Percentiles rank a stretch among this genome's conserved stretches.
Evolutionary conservation across 1,140 invertebrate genomes (phyloP).

Genomic region (Caenorhabditis brenneri): DNA sequence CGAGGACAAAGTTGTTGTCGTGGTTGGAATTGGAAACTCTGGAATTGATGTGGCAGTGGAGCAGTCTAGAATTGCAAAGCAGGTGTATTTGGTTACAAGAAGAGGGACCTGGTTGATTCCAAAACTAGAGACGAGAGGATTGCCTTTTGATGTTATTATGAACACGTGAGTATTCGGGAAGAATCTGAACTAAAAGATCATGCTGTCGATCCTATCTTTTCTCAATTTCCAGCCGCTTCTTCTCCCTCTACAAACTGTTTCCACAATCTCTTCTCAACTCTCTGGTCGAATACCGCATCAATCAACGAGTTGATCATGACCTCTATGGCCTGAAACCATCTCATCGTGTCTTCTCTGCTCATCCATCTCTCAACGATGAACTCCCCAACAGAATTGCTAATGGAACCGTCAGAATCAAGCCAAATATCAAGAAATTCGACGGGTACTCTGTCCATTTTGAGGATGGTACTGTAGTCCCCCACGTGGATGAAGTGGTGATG

Average conservation of each 20-base stretch:
- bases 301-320: constrained; percentile 72
- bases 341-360: constrained; percentile 70
- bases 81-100: constrained; percentile 71
- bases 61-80: constrained; percentile 71
- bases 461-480: constrained; percentile 64
- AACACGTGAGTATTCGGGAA: constrained; percentile 7
- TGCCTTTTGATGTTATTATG: constrained; percentile 67
- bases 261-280: neutral
- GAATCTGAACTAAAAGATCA: too few species aligned
- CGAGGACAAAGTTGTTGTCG: constrained; percentile 71
- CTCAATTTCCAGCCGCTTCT: constrained; percentile 1
- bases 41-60: constrained; percentile 74
- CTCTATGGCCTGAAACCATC: constrained; percentile 72
- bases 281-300: neutral
- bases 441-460: constrained; percentile 70
- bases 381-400: constrained; percentile 73
- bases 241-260: constrained; percentile 1
- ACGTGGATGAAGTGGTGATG: constrained; percentile 60
- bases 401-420: constrained; percentile 71
- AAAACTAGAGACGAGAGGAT: constrained; percentile 67
- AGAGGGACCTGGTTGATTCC: constrained; percentile 71
- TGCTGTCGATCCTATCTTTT: too few species aligned
- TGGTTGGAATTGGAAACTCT: constrained; percentile 75
- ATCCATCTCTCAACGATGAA: constrained; percentile 75
- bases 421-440: constrained; percentile 70